Base-by-base conservation (phyloP, 2,888 invertebrate species). In the Nysson spinosus region DNA sequence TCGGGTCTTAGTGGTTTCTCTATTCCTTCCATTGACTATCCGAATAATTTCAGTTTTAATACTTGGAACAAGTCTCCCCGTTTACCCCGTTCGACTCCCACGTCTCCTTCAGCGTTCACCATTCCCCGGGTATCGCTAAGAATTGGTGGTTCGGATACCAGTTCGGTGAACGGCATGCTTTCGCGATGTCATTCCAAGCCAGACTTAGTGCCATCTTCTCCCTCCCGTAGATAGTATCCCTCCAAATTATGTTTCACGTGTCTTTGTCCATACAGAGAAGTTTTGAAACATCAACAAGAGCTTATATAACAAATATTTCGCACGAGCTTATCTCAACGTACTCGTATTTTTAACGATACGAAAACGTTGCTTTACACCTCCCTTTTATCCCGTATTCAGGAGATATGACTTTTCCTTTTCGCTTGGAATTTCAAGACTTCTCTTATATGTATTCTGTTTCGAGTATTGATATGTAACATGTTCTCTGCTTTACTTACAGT, bases 51-150 rank as follows among this genome's bases (percentile, higher is more conserved):
- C 40, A 67, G 77, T 50, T 69, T 75, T 56, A 75, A 79, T 35
- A 62, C 69, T 77, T 84, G 78, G 85, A 86, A 66, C 82, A 86
- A 77, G 82, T 87, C 78, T 76, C 87, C 78, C 62, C 83, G 60
- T 81, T 83, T 81, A 77, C 84, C 78, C 71, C 83, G 78, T 50
- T 85, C 82, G 43, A 81, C 80, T 66, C 81, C 86, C 12, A 80
- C 75, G 30, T 82, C 85, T 32, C 82, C 85, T 6, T 79, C 78
- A 37, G 78, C 81, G 4, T 86, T 85, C 56, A 83, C 81, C 46
- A 81, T 87, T 43, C 87, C 87, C 17, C 78, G 87, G 57, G 87
- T 83, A 19, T 79, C 83, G 14, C 72, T 87, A 55, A 82, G 78
- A 64, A 49, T 78, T 52, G 72, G 72, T 54, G 79, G 80, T 52